Conservation (phyloP, 2,113 vertebrate genomes). For the Oceanodroma tethys region DNA sequence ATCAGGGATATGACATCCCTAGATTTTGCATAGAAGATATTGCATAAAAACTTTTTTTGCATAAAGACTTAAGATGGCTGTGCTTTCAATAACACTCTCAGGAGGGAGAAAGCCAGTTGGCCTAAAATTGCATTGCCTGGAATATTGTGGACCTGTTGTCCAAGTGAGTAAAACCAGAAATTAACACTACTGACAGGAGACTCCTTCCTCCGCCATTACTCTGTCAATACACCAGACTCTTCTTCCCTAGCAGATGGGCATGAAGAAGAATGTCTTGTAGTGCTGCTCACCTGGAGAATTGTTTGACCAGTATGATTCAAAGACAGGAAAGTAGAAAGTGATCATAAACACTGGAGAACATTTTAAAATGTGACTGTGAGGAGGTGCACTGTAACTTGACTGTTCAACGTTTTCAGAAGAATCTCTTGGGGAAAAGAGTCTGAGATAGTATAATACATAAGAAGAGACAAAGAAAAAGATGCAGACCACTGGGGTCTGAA, state of each 20-base stretch:
- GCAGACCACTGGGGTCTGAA: not conserved
- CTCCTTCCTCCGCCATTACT: not conserved
- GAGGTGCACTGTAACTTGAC: not conserved
- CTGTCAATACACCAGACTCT: not conserved
- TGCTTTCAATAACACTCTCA: not conserved
- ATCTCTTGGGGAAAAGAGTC: not conserved
- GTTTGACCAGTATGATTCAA: not conserved
- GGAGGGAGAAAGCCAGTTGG: not conserved
- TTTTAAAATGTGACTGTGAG: not conserved
- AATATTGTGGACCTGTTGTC: not conserved
- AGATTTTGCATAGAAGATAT: not conserved
- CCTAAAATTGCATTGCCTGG: not conserved
- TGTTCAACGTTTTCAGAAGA: not conserved
- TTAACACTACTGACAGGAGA: not conserved
- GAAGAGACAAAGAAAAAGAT: not conserved
- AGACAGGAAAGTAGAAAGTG: not conserved
- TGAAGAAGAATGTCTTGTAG: not conserved
- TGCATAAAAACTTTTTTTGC: not conserved
- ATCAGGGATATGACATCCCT: not conserved
- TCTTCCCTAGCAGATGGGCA: not conserved
- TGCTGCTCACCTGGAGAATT: not conserved
- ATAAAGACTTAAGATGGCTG: not conserved
- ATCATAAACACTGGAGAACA: not conserved
- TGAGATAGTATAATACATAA: not conserved
- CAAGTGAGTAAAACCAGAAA: not conserved